phyloP scores from a whole-genome alignment of 2,888 invertebrate genomes.

The Globia sparganii region DNA sequence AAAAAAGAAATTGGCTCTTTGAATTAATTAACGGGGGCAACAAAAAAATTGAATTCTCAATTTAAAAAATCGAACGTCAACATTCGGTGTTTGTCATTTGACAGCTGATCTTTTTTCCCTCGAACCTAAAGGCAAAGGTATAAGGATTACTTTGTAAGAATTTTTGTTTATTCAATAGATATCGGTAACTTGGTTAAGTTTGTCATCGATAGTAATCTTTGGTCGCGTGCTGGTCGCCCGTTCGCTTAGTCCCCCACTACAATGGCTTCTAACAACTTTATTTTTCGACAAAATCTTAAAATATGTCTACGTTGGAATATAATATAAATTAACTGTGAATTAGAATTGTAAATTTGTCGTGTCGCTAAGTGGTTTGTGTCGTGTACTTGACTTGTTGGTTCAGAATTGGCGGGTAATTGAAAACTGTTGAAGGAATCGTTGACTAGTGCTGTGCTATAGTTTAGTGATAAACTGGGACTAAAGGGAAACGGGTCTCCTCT shows the following conservation, averaged over 20 bases:
- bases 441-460: constrained; percentile 24
- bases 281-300: constrained; percentile 82
- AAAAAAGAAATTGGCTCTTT: constrained; percentile 47
- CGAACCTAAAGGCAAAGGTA: constrained; percentile 44
- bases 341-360: constrained; percentile 84
- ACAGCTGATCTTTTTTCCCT: constrained; percentile 17
- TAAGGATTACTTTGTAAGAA: constrained; percentile 71
- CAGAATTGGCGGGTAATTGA: constrained; percentile 67
- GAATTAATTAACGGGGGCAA: constrained; percentile 49
- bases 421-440: constrained; percentile 54
- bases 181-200: constrained; percentile 77
- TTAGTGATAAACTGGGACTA: constrained; percentile 4
- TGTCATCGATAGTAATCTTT: constrained; percentile 83
- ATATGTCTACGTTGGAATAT: constrained; percentile 76
- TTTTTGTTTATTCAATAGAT: constrained; percentile 70
- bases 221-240: constrained; percentile 82
- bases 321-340: constrained; percentile 82
- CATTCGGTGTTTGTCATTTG: constrained; percentile 61
- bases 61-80: constrained; percentile 80
- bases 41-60: constrained; percentile 45
- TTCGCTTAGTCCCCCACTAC: constrained; percentile 74
- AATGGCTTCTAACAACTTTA: constrained; percentile 83
- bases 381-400: constrained; percentile 69
- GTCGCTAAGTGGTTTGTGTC: constrained; percentile 73
- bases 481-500: neutral